These are phyloP conservation scores for Ophiothrix spiculata DNA, from an alignment of 35 echinoderm and acorn worm genomes.

Conservation along the genomic window DNA sequence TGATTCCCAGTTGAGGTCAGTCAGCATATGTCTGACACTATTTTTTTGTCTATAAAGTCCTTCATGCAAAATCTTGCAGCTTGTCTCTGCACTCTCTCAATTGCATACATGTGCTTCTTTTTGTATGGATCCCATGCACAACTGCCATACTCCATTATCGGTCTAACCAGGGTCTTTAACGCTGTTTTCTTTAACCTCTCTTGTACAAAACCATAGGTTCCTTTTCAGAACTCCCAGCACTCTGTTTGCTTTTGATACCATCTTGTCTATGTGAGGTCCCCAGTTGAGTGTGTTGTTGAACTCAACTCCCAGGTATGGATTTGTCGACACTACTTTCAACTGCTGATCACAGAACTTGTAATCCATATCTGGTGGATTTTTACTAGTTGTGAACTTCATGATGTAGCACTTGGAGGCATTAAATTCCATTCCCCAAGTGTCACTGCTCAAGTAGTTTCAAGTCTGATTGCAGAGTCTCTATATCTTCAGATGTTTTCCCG, in stretches of 20 bases:
- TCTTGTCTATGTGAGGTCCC: neutral
- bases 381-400: neutral
- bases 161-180: constrained; percentile 30
- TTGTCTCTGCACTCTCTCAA: constrained; percentile 35
- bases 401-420: neutral
- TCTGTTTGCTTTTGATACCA: constrained; percentile 24
- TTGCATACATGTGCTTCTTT: neutral
- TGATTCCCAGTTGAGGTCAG: too few relatives aligned
- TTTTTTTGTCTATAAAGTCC: too few relatives aligned
- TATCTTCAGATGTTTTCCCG: neutral
- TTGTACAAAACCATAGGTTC: constrained; percentile 12
- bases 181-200: constrained; percentile 9
- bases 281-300: neutral
- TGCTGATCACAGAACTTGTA: constrained; percentile 1
- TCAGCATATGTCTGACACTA: too few relatives aligned
- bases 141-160: constrained; percentile 29
- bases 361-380: neutral
- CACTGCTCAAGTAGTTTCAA: neutral
- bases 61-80: too few relatives aligned
- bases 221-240: constrained; percentile 28
- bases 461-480: neutral
- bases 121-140: constrained; percentile 32
- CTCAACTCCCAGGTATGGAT: constrained; percentile 31
- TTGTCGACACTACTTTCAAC: neutral
- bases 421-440: neutral